Conservation (phyloP, 2,888 invertebrate genomes). For the Eupithecia subumbrata region DNA sequence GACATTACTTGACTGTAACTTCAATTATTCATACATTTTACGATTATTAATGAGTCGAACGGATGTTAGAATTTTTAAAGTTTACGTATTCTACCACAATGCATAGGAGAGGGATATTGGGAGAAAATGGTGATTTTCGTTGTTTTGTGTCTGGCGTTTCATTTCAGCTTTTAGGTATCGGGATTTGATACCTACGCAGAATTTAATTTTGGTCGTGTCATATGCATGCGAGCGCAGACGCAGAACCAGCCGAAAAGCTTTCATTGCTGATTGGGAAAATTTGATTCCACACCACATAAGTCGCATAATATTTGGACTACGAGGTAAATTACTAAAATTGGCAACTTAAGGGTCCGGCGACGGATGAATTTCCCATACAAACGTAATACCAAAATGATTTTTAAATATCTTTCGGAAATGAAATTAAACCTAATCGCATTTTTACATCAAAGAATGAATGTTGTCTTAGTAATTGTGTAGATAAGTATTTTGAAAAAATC, state of each 20-base stretch:
- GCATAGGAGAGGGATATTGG: slow-evolving; percentile 23
- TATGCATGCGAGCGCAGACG: slow-evolving; percentile 5
- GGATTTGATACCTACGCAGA: slow-evolving; percentile 42
- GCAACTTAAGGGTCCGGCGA: not conserved
- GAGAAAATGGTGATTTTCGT: slow-evolving; percentile 39
- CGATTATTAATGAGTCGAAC: not conserved
- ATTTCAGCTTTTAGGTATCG: slow-evolving; percentile 49
- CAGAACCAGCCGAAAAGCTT: not conserved
- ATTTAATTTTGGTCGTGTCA: slow-evolving; percentile 52
- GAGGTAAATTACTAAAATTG: not conserved
- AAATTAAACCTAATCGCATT: too few relatives aligned
- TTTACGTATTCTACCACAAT: not conserved
- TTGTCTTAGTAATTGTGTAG: too few relatives aligned
- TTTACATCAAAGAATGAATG: too few relatives aligned
- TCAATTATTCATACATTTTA: not conserved
- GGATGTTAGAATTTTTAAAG: not conserved
- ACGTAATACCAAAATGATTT: too few relatives aligned
- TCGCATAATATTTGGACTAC: not conserved
- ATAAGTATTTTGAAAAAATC: too few relatives aligned
- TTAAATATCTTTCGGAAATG: too few relatives aligned
- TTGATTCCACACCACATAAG: not conserved
- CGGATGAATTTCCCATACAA: too few relatives aligned
- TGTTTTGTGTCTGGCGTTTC: slow-evolving; percentile 54
- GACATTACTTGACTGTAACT: not conserved
- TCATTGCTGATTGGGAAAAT: slow-evolving; percentile 5